Evolutionary conservation across 1,140 invertebrate genomes (phyloP).

Genomic region (Listronotus bonariensis): DNA sequence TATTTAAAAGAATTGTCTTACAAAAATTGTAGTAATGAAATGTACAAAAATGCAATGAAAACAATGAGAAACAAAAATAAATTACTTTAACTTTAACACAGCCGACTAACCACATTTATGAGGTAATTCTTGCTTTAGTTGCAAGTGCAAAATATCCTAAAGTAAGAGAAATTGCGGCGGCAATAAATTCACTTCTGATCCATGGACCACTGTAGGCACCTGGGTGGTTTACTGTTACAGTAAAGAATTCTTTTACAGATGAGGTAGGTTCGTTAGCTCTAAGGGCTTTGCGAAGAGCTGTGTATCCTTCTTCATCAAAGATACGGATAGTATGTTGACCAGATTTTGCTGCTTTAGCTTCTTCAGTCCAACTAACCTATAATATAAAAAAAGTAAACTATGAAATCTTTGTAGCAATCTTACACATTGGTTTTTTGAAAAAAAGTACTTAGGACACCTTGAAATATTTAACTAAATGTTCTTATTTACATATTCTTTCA

Average conservation of each 20-base stretch:
- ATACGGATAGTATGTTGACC: conserved; percentile 82
- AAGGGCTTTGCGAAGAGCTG: conserved; percentile 76
- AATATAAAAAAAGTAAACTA: conserved; percentile 10
- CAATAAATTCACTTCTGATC: conserved; percentile 90
- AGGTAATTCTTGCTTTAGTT: conserved; percentile 66
- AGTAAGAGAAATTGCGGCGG: conserved; percentile 74
- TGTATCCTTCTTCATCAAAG: conserved; percentile 90
- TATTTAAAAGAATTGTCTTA: not conserved
- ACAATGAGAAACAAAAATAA: conserved; percentile 4
- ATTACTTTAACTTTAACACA: conserved; percentile 1
- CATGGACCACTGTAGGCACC: conserved; percentile 89
- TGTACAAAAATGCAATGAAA: not conserved
- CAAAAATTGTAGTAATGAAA: not conserved
- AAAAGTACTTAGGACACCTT: too few relatives aligned
- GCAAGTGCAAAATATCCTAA: conserved; percentile 87
- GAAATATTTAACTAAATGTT: too few relatives aligned
- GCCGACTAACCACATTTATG: conserved; percentile 24
- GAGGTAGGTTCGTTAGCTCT: conserved; percentile 69
- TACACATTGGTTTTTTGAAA: too few relatives aligned
- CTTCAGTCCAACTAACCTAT: conserved; percentile 91
- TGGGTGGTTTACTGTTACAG: conserved; percentile 78
- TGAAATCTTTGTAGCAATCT: not conserved
- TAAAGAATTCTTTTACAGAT: conserved; percentile 73
- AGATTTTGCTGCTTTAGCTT: conserved; percentile 75
- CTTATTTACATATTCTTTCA: too few relatives aligned